Conservation (phyloP, 2,888 invertebrate species). For the Euplagia quadripunctaria region DNA sequence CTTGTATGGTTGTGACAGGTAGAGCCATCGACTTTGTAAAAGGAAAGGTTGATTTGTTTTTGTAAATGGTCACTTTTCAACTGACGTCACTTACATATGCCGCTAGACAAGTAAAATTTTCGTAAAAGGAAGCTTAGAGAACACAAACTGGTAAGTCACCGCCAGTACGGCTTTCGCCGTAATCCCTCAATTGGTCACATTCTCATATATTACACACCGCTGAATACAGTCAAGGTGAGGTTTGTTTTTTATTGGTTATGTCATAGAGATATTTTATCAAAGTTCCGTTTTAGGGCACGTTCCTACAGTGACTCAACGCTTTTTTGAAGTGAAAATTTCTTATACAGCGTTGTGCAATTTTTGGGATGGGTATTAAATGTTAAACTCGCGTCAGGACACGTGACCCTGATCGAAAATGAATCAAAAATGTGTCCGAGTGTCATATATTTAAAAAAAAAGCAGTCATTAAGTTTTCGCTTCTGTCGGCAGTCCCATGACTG, state of each 20-base stretch:
- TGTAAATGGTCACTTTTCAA: not conserved
- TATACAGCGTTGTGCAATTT: too few relatives aligned
- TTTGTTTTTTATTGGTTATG: not conserved
- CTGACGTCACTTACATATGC: not conserved
- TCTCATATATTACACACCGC: not conserved
- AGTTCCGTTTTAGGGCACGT: too few relatives aligned
- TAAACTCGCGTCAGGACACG: too few relatives aligned
- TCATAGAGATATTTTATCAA: too few relatives aligned
- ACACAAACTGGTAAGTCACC: not conserved
- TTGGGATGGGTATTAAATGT: too few relatives aligned
- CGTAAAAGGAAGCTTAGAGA: constrained; percentile 13
- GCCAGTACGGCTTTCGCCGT: not conserved
- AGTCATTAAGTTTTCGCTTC: too few relatives aligned
- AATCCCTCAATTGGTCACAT: constrained; percentile 2
- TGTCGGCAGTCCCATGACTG: too few relatives aligned
- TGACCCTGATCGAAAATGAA: too few relatives aligned
- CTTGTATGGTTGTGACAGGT: not conserved
- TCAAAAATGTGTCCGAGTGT: too few relatives aligned
- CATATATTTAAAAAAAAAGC: too few relatives aligned
- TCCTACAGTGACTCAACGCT: too few relatives aligned
- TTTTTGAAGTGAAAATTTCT: too few relatives aligned
- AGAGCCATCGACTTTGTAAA: not conserved
- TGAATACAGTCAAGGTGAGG: not conserved
- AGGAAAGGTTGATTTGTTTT: not conserved
- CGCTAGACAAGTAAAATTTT: constrained; percentile 16